Base-by-base conservation (phyloP, 2,797 vertebrate genomes). In the Sandelia bainsii region DNA sequence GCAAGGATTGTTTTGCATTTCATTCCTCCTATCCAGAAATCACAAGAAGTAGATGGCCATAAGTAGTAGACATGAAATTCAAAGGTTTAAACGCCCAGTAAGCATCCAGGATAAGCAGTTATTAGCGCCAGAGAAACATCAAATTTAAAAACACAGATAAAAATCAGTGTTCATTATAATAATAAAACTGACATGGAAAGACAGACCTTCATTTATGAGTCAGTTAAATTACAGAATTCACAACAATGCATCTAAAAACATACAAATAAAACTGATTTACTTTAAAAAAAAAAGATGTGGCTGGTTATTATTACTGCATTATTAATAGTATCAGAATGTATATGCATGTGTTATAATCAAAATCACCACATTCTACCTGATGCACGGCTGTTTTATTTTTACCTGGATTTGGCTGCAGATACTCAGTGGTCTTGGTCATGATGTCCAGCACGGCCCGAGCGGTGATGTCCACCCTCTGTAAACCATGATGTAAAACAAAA, bases 391-490 rank as follows among this genome's bases (percentile, higher is more conserved):
- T 2, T 27, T 29, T 42, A 19, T 16, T 65, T 34, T 94, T 94
- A 99, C 98, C 97, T 95, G 97, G 97, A 85, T 99, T 99, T 17
- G 98, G 98, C 91, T 99, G 98, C 91, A 99, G 97, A 89, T 99
- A 99, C 83, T 99, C 98, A 13, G 96, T 97, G 17, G 98, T 98
- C 93, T 97, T 98, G 60, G 97, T 96, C 93, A 99, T 98, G 90
- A 99, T 98, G 89, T 99, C 98, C 91, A 99, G 39, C 86, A 99
- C 96, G 8, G 98, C 97, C 84, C 97, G 95, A 85, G 96, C 91
- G 53, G 97, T 99, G 86, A 93, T 91, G 83, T 99, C 98, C 87
- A 99, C 96, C 93, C 95, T 98, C 98, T 99, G 90, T 50, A 92
- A 85, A 72, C 8, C 81, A 48, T 71, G 70, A 76, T 3, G 11